These are phyloP conservation scores for Stomatorhinus walkeri DNA, from an alignment of 2,797 vertebrate species.

Conservation along the genomic window DNA sequence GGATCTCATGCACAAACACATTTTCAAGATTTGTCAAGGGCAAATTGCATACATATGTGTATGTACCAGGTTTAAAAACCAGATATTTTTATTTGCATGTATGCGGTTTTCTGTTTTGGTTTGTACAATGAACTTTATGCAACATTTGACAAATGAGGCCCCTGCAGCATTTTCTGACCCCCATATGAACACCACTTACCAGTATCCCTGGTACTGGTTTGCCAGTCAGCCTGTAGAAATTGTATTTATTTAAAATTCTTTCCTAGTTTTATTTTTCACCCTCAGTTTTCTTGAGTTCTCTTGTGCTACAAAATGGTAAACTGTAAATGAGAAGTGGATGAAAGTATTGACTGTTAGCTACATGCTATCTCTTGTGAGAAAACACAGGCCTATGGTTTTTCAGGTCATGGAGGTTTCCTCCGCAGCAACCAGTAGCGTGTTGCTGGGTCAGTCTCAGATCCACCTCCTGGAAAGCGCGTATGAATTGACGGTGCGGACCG, in stretches of 20 bases:
- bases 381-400: background rate
- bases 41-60: background rate
- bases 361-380: background rate
- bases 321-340: background rate
- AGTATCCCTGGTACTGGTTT: background rate
- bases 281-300: background rate
- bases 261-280: background rate
- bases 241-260: background rate
- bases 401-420: slow-evolving; percentile 95
- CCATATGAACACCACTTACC: background rate
- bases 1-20: background rate
- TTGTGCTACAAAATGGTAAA: background rate
- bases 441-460: slow-evolving; percentile 86
- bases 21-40: background rate
- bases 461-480: slow-evolving; percentile 75
- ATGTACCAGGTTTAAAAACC: background rate
- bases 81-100: background rate
- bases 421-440: slow-evolving; percentile 86
- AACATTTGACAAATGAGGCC: background rate
- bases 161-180: background rate
- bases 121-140: background rate
- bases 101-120: background rate
- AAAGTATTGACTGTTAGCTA: background rate
- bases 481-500: slow-evolving; percentile 85
- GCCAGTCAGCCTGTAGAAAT: background rate